Conservation (phyloP, 2,888 invertebrate species). For the Lymantria monacha region DNA sequence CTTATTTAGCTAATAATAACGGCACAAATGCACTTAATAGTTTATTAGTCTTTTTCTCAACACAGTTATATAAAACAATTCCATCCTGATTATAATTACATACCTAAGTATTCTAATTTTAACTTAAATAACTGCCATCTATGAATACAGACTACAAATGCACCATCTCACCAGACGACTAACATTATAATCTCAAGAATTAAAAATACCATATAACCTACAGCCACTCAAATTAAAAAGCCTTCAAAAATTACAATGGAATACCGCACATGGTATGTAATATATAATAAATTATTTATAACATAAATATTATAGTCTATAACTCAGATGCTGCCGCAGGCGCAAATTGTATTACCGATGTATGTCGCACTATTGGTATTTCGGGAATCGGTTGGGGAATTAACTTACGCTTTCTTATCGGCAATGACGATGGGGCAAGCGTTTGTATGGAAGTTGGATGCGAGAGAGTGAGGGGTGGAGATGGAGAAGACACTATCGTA, state of each 20-base stretch:
- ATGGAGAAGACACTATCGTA: slow-evolving; percentile 35
- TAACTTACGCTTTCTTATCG: slow-evolving; percentile 90
- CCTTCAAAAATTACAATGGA: slow-evolving; percentile 36
- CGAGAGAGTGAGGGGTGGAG: slow-evolving; percentile 46
- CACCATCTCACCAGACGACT: slow-evolving; percentile 6
- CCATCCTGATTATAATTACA: slow-evolving; percentile 12
- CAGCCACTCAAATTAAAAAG: slow-evolving; percentile 40
- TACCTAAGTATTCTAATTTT: slow-evolving; percentile 9
- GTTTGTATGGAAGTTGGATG: slow-evolving; percentile 43
- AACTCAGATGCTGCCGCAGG: slow-evolving; percentile 84
- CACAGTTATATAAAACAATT: slow-evolving; percentile 18
- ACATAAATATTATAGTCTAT: slow-evolving; percentile 21
- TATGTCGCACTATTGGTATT: slow-evolving; percentile 61
- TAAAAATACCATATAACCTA: not conserved
- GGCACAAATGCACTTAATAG: slow-evolving; percentile 43
- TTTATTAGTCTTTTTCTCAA: slow-evolving; percentile 60
- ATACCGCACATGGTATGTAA: slow-evolving; percentile 15
- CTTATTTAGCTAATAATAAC: slow-evolving; percentile 48
- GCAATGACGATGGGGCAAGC: slow-evolving; percentile 79
- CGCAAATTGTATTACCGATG: slow-evolving; percentile 93
- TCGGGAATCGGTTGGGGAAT: slow-evolving; percentile 84
- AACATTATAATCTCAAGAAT: slow-evolving; percentile 29
- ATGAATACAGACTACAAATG: slow-evolving; percentile 12
- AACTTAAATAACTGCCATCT: slow-evolving; percentile 2
- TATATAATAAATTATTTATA: not conserved